Base-by-base conservation (phyloP, 1,140 invertebrate genomes). In the Thaumetopoea pityocampa region DNA sequence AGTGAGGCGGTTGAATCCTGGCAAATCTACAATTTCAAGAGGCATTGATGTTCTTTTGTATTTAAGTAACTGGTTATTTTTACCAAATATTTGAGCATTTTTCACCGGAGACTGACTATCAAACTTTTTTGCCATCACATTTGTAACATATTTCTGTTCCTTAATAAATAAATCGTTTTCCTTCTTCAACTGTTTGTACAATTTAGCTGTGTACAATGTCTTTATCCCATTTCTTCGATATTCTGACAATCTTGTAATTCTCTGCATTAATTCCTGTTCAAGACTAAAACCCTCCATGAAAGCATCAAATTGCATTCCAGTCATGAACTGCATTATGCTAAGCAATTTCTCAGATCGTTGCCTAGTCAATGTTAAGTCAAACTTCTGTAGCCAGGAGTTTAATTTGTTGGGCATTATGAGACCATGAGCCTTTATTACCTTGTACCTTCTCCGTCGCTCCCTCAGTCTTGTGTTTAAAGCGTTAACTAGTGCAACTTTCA, bases 341-440 rank as follows among this genome's bases (percentile, higher is more conserved):
- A 91, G 52, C 10, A 96, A 67, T 42, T 88, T 87, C 43, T 93
- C 92, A 33, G 87, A 83, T 12, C 85, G 86, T 1, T 84, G 66
- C 57, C 87, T 87, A 7, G 88, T 88, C 24, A 94, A 70, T 2
- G 89, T 92, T 1, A 70, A 60, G 54, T 93, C 89, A 78, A 91
- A 93, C 50, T 88, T 86, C 26, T 89, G 88, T 20, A 91, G 53
- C 85, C 88, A 91, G 3, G 86, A 85, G 3, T 87, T 64, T 4
- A 88, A 82, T 80, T 90, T 92, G 45, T 89, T 89, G 4, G 90
- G 78, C 54, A 92, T 88, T 20, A 97, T 92, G 0, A 97, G 80
- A 0, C 95, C 95, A 85, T 96, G 94, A 26, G 91, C 77, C 11
- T 90, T 85, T 29, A 97, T 90, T 11, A 97, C 90, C 51, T 79